These are phyloP conservation scores for Tryphoninae sp. DNA, from an alignment of 2,888 invertebrate species.

Conservation along the genomic window DNA sequence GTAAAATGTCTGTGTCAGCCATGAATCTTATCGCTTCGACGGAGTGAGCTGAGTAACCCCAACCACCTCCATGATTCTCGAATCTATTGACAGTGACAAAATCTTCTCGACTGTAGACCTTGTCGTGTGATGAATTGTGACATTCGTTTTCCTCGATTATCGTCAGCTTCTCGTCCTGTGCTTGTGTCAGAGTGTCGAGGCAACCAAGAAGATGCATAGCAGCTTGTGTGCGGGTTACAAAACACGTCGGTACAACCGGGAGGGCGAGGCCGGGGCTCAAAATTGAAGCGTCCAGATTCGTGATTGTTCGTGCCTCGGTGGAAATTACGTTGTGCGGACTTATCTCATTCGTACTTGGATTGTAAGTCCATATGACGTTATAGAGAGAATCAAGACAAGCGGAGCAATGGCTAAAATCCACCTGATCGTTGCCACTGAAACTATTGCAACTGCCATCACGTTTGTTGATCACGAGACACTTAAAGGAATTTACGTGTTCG, in stretches of 20 bases:
- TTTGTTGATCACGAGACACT: slow-evolving; percentile 94
- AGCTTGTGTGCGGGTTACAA: slow-evolving; percentile 92
- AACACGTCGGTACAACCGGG: slow-evolving; percentile 87
- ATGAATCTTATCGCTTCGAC: slow-evolving; percentile 98
- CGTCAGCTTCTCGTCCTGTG: slow-evolving; percentile 86
- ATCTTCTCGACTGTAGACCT: slow-evolving; percentile 90
- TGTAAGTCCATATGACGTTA: slow-evolving; percentile 96
- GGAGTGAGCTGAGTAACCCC: slow-evolving; percentile 99
- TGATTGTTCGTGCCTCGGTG: slow-evolving; percentile 85
- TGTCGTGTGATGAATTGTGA: slow-evolving; percentile 82
- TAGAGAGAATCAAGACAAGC: slow-evolving; percentile 95
- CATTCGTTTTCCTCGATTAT: slow-evolving; percentile 83
- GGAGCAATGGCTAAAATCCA: slow-evolving; percentile 90
- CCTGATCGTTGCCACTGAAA: slow-evolving; percentile 91
- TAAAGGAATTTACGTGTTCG: slow-evolving; percentile 88
- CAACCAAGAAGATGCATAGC: slow-evolving; percentile 94
- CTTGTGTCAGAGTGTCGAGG: slow-evolving; percentile 93
- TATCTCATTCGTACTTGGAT: slow-evolving; percentile 86
- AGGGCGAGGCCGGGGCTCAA: slow-evolving; percentile 92
- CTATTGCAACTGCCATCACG: slow-evolving; percentile 93
- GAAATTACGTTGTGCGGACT: slow-evolving; percentile 93
- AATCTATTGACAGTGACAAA: slow-evolving; percentile 93
- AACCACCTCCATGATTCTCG: slow-evolving; percentile 97
- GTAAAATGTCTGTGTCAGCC: slow-evolving; percentile 94
- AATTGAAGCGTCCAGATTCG: slow-evolving; percentile 84